Evolutionary conservation across 2,113 vertebrate genomes (phyloP).

Genomic region (Eclectus roratus): DNA sequence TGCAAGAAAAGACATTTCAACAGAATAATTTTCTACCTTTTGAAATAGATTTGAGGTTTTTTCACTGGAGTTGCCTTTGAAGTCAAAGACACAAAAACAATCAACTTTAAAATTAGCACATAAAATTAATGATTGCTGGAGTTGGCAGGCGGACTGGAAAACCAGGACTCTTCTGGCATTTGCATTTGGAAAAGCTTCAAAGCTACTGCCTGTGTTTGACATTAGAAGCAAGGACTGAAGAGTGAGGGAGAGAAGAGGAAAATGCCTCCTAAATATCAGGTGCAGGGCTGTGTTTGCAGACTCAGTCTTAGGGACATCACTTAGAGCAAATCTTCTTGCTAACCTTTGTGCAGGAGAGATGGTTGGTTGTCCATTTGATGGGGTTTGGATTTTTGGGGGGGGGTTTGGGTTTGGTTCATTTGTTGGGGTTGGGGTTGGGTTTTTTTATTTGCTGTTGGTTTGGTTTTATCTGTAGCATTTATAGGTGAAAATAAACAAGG

Average conservation of each 20-base stretch:
- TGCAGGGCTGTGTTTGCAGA: constrained; percentile 3
- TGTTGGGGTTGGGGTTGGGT: background rate
- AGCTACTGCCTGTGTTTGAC: constrained; percentile 60
- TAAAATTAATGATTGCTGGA: constrained; percentile 72
- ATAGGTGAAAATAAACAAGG: background rate
- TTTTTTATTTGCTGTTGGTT: background rate
- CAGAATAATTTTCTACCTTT: constrained; percentile 17
- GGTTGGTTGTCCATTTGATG: background rate
- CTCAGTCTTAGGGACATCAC: background rate
- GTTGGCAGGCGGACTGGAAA: constrained; percentile 72
- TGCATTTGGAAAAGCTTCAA: constrained; percentile 71
- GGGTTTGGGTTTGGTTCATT: background rate
- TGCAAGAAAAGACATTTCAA: background rate
- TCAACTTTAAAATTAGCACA: constrained; percentile 72
- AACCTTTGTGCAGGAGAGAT: background rate
- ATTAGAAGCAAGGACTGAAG: constrained; percentile 32
- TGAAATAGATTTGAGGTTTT: background rate
- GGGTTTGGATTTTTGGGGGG: background rate
- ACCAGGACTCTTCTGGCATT: constrained; percentile 56
- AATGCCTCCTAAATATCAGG: constrained; percentile 61
- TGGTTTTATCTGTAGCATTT: background rate
- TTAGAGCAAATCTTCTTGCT: background rate
- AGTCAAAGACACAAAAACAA: constrained; percentile 47
- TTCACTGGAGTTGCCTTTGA: constrained; percentile 24
- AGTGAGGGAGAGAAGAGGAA: constrained; percentile 27